These are phyloP conservation scores for Scortum barcoo DNA, from an alignment of 2,113 vertebrate genomes.

Conservation along the genomic window DNA sequence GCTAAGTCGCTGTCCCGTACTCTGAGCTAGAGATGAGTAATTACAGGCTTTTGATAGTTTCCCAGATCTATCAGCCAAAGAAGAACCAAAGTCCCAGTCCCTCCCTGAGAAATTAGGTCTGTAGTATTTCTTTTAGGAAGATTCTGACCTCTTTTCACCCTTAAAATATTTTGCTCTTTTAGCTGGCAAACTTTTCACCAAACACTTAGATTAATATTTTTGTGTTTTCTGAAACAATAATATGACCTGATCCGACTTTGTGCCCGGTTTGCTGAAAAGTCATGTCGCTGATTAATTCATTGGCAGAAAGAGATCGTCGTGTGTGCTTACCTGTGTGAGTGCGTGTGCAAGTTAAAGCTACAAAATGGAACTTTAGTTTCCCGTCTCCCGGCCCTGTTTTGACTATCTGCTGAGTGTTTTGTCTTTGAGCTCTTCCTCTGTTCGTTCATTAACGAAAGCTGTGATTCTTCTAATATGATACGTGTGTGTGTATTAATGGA, in stretches of 20 bases:
- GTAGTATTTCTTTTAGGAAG: conserved; percentile 13
- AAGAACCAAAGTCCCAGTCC: conserved; percentile 11
- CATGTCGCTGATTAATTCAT: conserved; percentile 38
- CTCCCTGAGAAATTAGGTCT: conserved; percentile 19
- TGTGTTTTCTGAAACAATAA: conserved; percentile 60
- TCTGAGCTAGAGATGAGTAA: conserved; percentile 53
- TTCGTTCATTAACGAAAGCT: conserved; percentile 28
- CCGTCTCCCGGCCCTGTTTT: conserved; percentile 59
- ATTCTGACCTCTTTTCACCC: conserved; percentile 35
- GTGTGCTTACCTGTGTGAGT: conserved; percentile 23
- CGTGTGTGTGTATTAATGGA: conserved; percentile 12
- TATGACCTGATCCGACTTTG: conserved; percentile 35
- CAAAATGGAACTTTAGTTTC: conserved; percentile 47
- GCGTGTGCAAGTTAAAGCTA: conserved; percentile 24
- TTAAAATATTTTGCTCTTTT: conserved; percentile 23
- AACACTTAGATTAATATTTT: conserved; percentile 62
- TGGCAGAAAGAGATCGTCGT: conserved; percentile 44
- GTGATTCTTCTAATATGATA: conserved; percentile 33
- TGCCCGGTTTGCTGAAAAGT: conserved; percentile 18
- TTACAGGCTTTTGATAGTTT: conserved; percentile 54
- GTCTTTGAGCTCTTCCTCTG: conserved; percentile 57
- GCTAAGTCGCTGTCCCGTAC: conserved; percentile 50
- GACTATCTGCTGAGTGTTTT: conserved; percentile 66
- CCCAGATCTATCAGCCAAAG: conserved; percentile 43
- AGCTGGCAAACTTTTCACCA: conserved; percentile 48